Conservation (phyloP, 1,140 invertebrate genomes). For the Dendrolimus punctatus region DNA sequence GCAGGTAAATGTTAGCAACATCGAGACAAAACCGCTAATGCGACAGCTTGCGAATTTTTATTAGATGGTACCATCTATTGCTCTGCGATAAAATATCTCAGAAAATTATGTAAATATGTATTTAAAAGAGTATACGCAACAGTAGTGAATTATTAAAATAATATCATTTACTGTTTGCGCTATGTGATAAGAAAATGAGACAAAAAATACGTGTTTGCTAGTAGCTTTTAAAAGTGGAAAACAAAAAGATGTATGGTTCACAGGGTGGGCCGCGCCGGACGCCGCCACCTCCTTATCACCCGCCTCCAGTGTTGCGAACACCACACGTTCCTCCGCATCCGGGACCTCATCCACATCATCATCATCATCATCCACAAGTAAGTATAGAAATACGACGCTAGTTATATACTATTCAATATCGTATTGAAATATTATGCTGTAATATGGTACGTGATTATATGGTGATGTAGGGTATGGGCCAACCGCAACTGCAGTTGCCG, state of each 20-base stretch:
- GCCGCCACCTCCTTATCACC: constrained; percentile 57
- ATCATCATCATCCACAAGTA: constrained; percentile 50
- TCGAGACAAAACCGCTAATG: constrained; percentile 17
- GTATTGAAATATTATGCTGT: no score
- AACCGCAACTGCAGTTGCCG: constrained; percentile 41
- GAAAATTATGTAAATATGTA: no score
- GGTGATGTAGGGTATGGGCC: neutral
- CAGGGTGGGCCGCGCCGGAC: constrained; percentile 53
- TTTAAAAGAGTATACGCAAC: no score
- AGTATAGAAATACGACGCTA: constrained; percentile 1
- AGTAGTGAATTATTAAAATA: no score
- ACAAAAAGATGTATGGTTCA: constrained; percentile 18
- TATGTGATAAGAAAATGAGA: no score
- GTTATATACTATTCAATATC: neutral
- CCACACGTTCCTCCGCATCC: constrained; percentile 61
- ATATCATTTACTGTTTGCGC: no score
- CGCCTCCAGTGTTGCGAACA: constrained; percentile 47
- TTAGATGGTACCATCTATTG: constrained; percentile 76
- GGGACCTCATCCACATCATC: constrained; percentile 60
- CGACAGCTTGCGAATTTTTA: constrained; percentile 46
- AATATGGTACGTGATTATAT: no score
- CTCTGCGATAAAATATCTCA: constrained; percentile 31
- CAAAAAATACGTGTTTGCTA: no score
- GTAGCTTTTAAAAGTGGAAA: neutral
- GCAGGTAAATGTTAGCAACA: constrained; percentile 44